A percentile compares a stretch with the other conserved stretches of the same genome.
Conservation (phyloP, 2,113 vertebrate genomes). For the Triplophysa siluroides region DNA sequence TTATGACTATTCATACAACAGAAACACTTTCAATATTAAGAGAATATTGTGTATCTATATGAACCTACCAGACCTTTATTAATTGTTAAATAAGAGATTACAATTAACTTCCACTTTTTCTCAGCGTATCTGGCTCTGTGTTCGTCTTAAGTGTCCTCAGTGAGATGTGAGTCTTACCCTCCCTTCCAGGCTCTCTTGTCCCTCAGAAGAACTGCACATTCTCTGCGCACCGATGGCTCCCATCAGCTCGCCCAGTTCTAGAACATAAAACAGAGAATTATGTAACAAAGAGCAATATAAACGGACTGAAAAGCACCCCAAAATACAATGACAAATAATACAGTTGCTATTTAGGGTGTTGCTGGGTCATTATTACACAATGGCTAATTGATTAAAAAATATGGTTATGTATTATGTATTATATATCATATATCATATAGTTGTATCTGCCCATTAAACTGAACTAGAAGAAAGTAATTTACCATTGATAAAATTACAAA, state of each 20-base stretch:
- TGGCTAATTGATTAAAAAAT: background rate
- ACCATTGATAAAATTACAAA: background rate
- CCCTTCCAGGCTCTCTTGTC: constrained; percentile 79
- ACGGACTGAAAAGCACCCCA: background rate
- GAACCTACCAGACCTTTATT: background rate
- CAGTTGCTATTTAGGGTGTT: no score
- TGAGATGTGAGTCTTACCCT: constrained; percentile 72
- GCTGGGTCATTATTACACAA: no score
- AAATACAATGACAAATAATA: background rate
- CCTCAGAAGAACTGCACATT: constrained; percentile 81
- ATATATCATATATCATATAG: no score
- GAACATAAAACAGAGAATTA: constrained; percentile 20
- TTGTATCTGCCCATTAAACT: no score
- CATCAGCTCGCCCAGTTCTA: constrained; percentile 77
- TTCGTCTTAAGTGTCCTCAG: background rate
- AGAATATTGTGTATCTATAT: background rate
- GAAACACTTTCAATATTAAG: background rate
- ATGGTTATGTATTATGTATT: no score
- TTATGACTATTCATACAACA: background rate
- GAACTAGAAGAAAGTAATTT: background rate
- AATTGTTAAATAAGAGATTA: constrained; percentile 3
- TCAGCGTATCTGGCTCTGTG: background rate
- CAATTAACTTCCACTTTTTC: background rate
- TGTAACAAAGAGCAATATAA: constrained; percentile 15
- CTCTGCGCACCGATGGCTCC: constrained; percentile 67